Percentiles rank a stretch among this genome's conserved stretches.
These are phyloP conservation scores for Dinomys branickii DNA, from an alignment of 2,113 vertebrate species.

Conservation along the genomic window DNA sequence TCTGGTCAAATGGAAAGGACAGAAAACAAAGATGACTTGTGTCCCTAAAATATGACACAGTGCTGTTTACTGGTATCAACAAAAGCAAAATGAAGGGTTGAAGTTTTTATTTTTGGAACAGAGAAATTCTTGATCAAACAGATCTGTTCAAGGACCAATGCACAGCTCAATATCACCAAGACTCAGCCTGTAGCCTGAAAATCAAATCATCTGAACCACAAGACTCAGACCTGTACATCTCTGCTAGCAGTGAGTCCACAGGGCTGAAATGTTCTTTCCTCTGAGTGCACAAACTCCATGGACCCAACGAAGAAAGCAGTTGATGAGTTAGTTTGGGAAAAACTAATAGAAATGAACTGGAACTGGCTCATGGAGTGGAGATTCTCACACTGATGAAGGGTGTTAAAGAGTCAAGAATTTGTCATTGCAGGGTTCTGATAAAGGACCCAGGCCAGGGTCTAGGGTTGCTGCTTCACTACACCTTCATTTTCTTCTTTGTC, in stretches of 20 bases:
- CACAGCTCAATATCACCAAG: fast-evolving
- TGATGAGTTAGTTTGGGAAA: background rate
- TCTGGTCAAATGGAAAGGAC: slow-evolving; percentile 29
- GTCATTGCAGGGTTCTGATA: background rate
- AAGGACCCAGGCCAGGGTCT: background rate
- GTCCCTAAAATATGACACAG: background rate
- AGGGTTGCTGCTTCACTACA: fast-evolving
- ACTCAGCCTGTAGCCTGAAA: slow-evolving; percentile 10
- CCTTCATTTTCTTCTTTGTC: too few species aligned
- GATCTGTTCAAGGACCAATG: background rate
- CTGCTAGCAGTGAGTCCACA: slow-evolving; percentile 37
- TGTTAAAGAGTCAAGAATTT: background rate
- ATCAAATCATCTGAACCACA: background rate
- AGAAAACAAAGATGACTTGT: background rate
- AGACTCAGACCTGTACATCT: background rate
- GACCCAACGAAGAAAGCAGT: background rate
- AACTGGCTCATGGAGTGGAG: background rate
- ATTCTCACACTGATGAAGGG: background rate
- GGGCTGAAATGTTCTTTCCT: background rate
- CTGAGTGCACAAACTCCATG: background rate
- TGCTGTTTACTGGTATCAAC: slow-evolving; percentile 54
- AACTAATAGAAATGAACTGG: background rate
- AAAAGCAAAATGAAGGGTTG: slow-evolving; percentile 13
- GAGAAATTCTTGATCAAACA: fast-evolving
- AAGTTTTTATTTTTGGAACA: background rate